Evolutionary conservation across 37 sponge, comb jelly and placozoan species (phyloP).

Genomic region (Ianthella basta): DNA sequence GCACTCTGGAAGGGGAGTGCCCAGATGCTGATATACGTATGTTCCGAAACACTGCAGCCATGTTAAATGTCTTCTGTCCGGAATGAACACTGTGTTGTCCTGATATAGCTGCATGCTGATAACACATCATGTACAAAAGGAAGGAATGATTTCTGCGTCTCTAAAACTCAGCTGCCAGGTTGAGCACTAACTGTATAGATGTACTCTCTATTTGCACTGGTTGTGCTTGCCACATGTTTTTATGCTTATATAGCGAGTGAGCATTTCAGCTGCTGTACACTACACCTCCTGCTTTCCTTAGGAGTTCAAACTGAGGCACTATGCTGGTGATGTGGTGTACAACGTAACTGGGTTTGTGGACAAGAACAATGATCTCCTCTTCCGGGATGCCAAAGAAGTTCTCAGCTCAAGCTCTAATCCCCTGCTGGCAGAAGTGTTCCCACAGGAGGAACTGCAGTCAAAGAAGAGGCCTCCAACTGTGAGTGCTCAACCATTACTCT

Average conservation of each 20-base stretch:
- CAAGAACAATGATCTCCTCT: conserved; percentile 86
- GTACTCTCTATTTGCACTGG: too few relatives aligned
- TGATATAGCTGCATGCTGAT: background rate
- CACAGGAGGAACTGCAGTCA: conserved; percentile 63
- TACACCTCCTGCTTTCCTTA: conserved; percentile 27
- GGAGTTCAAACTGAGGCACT: conserved; percentile 80
- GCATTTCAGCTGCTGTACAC: background rate
- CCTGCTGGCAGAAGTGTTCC: conserved; percentile 60
- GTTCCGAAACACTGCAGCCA: too few relatives aligned
- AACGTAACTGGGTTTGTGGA: conserved; percentile 79
- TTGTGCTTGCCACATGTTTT: too few relatives aligned
- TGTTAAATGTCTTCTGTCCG: too few relatives aligned
- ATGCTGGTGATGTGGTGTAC: conserved; percentile 89
- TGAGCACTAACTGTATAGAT: too few relatives aligned
- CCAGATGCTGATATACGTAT: too few relatives aligned
- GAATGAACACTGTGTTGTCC: background rate
- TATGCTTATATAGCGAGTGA: too few relatives aligned
- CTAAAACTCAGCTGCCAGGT: too few relatives aligned
- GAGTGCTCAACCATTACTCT: background rate
- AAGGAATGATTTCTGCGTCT: background rate
- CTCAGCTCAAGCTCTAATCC: conserved; percentile 37
- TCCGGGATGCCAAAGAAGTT: conserved; percentile 73
- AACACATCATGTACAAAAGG: background rate
- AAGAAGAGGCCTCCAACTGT: conserved; percentile 86
- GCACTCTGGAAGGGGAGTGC: too few relatives aligned